Conservation (phyloP, 2,888 invertebrate species). For the Drosophila niveifrons region DNA sequence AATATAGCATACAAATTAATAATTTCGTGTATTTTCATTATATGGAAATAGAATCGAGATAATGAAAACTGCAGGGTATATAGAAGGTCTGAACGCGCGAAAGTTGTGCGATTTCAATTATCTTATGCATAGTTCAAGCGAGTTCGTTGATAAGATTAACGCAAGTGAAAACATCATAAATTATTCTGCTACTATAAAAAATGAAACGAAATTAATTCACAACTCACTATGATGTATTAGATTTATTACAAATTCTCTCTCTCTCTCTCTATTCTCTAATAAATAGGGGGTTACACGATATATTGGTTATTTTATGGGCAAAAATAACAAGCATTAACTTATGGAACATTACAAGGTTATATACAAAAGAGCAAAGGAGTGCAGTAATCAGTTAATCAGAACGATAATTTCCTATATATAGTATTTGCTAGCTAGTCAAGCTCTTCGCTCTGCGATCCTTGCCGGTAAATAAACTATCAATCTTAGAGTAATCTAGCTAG, state of each 20-base stretch:
- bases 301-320: not conserved
- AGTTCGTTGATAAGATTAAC: conserved; percentile 16
- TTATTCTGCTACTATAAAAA: not conserved
- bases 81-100: not conserved
- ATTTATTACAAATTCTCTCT: conserved; percentile 1
- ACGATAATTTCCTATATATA: not conserved
- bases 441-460: not conserved
- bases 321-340: not conserved
- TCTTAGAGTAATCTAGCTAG: conserved; percentile 25
- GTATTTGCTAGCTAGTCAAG: not conserved
- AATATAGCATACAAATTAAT: no score
- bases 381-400: not conserved
- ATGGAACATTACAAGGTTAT: not conserved
- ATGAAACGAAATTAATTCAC: not conserved
- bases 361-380: not conserved
- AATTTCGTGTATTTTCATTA: no score
- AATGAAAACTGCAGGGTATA: not conserved
- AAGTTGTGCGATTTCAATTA: not conserved
- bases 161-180: not conserved
- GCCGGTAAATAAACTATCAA: not conserved
- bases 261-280: not conserved
- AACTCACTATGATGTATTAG: not conserved
- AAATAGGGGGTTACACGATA: not conserved
- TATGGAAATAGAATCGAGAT: not conserved
- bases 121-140: not conserved